Evolutionary conservation across 2,113 vertebrate genomes (phyloP).

Genomic region (Diadophis punctatus): DNA sequence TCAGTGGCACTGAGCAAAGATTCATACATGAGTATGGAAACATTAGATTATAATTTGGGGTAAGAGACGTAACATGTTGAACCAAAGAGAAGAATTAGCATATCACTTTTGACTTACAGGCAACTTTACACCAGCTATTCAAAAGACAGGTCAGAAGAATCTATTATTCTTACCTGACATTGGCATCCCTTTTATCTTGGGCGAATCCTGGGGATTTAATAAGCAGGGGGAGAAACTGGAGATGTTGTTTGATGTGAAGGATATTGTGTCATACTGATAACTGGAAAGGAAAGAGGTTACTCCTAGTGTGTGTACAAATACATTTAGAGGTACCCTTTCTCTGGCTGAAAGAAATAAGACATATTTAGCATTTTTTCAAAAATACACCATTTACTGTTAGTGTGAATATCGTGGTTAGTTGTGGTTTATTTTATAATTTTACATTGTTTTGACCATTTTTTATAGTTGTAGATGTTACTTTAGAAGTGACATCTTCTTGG

Average conservation of each 20-base stretch:
- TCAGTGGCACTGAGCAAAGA: neutral
- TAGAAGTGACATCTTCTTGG: neutral
- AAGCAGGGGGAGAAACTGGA: slow-evolving; percentile 51
- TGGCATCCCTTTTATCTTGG: slow-evolving; percentile 12
- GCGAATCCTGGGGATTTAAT: neutral
- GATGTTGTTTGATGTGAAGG: slow-evolving; percentile 24
- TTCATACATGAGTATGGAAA: neutral
- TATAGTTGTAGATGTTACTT: neutral
- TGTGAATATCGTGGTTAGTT: neutral
- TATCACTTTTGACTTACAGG: neutral
- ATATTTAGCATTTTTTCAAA: neutral
- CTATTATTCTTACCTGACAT: slow-evolving; percentile 46
- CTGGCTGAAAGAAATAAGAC: neutral
- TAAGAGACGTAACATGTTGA: neutral
- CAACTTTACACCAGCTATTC: neutral
- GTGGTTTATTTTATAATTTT: neutral
- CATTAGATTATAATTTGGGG: neutral
- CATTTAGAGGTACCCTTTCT: neutral
- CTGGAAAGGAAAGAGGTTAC: slow-evolving; percentile 52
- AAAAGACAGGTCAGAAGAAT: neutral
- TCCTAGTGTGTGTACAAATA: slow-evolving; percentile 11
- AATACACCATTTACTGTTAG: neutral
- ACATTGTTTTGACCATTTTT: neutral
- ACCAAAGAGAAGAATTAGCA: neutral
- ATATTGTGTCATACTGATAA: slow-evolving; percentile 66